phyloP scores from a whole-genome alignment of 2,113 vertebrate species.

The Proterorhinus semilunaris region DNA sequence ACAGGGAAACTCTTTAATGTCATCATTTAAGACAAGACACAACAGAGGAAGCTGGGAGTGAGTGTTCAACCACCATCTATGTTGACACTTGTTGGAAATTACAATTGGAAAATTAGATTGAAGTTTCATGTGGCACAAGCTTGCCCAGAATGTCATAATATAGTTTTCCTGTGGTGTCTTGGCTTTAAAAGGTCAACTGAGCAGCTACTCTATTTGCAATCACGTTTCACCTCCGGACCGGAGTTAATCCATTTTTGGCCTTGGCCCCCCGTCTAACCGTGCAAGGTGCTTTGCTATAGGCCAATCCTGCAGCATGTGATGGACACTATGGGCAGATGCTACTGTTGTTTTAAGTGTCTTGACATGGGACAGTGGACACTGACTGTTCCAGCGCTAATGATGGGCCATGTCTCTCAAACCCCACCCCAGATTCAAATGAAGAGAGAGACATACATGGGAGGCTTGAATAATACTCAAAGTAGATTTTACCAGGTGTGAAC shows the following conservation, averaged over 20 bases:
- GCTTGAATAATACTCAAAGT: neutral
- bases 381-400: slow-evolving; percentile 47
- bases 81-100: too few relatives aligned
- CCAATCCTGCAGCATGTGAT: slow-evolving; percentile 60
- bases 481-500: too few relatives aligned
- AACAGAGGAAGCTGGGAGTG: neutral
- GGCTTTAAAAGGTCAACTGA: slow-evolving; percentile 31
- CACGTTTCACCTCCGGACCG: slow-evolving; percentile 46
- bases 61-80: too few relatives aligned
- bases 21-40: slow-evolving; percentile 42
- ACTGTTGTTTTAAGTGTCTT: slow-evolving; percentile 36
- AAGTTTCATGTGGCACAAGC: neutral
- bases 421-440: slow-evolving; percentile 19
- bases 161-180: neutral
- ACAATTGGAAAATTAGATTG: too few relatives aligned
- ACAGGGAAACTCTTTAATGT: slow-evolving; percentile 46
- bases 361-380: slow-evolving; percentile 38
- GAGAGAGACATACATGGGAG: neutral
- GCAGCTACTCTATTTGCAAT: neutral
- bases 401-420: slow-evolving; percentile 52
- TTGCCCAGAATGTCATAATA: neutral
- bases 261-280: slow-evolving; percentile 52
- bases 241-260: slow-evolving; percentile 46
- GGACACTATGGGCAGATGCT: slow-evolving; percentile 47
- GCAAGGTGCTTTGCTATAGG: slow-evolving; percentile 37